Percentiles rank a stretch among this genome's conserved stretches.
phyloP scores from a whole-genome alignment of 2,888 invertebrate genomes.

The Parapristionchus giblindavisi region DNA sequence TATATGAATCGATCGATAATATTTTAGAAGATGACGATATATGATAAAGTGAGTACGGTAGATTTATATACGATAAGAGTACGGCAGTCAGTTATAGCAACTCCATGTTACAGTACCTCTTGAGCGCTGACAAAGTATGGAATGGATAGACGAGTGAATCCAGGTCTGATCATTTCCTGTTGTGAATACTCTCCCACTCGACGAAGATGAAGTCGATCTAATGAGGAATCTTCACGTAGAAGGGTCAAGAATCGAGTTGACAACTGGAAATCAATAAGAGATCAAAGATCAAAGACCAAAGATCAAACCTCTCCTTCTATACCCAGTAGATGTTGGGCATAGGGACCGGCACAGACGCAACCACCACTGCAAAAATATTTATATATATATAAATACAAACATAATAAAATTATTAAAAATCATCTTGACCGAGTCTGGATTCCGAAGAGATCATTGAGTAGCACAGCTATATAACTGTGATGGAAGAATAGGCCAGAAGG shows the following conservation, averaged over 20 bases:
- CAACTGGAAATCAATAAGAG: not conserved
- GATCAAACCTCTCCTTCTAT: slow-evolving; percentile 77
- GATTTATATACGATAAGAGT: not conserved
- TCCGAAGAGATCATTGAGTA: slow-evolving; percentile 89
- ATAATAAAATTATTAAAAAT: not conserved
- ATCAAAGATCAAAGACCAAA: slow-evolving; percentile 8
- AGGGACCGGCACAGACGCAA: slow-evolving; percentile 81
- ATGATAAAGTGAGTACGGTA: not conserved
- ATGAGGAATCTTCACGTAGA: slow-evolving; percentile 74
- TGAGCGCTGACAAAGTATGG: slow-evolving; percentile 85
- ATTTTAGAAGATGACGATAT: not conserved
- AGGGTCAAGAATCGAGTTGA: slow-evolving; percentile 28
- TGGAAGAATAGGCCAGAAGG: slow-evolving; percentile 80
- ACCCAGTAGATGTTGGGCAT: slow-evolving; percentile 85
- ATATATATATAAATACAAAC: too few relatives aligned
- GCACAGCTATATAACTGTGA: slow-evolving; percentile 85
- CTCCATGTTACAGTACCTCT: slow-evolving; percentile 73
- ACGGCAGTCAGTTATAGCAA: slow-evolving; percentile 4
- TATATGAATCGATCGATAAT: not conserved
- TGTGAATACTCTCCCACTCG: slow-evolving; percentile 72
- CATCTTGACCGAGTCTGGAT: slow-evolving; percentile 79
- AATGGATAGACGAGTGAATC: slow-evolving; percentile 85
- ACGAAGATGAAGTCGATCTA: slow-evolving; percentile 74
- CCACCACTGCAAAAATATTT: slow-evolving; percentile 63
- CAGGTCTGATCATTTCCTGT: slow-evolving; percentile 74